These are phyloP conservation scores for Apantesis nais DNA, from an alignment of 2,888 invertebrate genomes.

Conservation along the genomic window DNA sequence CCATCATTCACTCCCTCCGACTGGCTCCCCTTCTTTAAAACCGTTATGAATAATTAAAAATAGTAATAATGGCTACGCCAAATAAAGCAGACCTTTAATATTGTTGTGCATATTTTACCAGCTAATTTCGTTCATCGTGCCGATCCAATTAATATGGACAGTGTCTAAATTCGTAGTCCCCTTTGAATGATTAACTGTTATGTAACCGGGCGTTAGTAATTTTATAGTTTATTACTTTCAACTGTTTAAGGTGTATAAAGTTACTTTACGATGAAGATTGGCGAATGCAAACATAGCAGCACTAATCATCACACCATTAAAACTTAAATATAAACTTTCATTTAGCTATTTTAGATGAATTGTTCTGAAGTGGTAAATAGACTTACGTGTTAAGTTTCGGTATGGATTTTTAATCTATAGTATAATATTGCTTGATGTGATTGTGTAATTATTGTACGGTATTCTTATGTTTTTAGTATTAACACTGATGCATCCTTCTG, in stretches of 20 bases:
- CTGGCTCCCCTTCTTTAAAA: constrained; percentile 28
- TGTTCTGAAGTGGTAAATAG: no score
- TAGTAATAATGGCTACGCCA: constrained; percentile 56
- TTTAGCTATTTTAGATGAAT: no score
- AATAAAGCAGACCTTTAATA: constrained; percentile 62
- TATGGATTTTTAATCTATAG: no score
- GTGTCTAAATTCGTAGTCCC: neutral
- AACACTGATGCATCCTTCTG: no score
- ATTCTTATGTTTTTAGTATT: no score
- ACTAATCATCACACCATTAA: no score
- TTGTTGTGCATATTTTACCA: constrained; percentile 75
- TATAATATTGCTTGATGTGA: no score
- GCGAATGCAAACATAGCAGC: neutral
- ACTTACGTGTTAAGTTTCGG: no score
- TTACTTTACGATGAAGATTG: neutral
- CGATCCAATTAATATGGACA: constrained; percentile 63
- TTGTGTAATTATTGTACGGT: no score
- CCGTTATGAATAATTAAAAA: constrained; percentile 63
- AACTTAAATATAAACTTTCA: no score
- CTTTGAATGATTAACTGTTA: neutral
- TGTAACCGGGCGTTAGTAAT: neutral
- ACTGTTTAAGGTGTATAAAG: neutral
- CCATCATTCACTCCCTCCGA: constrained; percentile 23
- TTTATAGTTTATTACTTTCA: neutral
- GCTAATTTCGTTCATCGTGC: constrained; percentile 70